Evolutionary conservation across 2,888 invertebrate genomes (phyloP).

Genomic region (Molanna angustata): DNA sequence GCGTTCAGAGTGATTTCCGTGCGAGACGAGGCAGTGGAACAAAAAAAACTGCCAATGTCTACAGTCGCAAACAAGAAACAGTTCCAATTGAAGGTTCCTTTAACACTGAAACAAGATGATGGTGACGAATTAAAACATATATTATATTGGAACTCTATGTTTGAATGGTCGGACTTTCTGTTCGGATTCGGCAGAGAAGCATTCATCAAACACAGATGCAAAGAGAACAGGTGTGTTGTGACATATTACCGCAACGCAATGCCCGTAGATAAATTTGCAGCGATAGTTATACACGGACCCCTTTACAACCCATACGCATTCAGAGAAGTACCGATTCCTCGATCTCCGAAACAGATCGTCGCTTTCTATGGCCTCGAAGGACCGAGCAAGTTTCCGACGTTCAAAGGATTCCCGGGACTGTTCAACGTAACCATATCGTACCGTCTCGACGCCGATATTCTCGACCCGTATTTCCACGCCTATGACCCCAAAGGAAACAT

Average conservation of each 20-base stretch:
- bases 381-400: slow-evolving; percentile 36
- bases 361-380: slow-evolving; percentile 51
- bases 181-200: slow-evolving; percentile 44
- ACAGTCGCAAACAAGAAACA: too few species aligned
- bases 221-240: slow-evolving; percentile 45
- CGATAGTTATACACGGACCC: slow-evolving; percentile 52
- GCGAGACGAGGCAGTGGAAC: too few species aligned
- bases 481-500: slow-evolving; percentile 38
- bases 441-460: slow-evolving; percentile 50
- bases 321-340: slow-evolving; percentile 38
- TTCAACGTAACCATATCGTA: slow-evolving; percentile 60
- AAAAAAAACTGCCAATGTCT: too few species aligned
- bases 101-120: too few species aligned
- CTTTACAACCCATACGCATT: slow-evolving; percentile 39
- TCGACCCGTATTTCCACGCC: slow-evolving; percentile 44
- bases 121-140: slow-evolving; percentile 1
- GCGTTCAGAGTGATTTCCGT: too few species aligned
- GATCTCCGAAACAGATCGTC: slow-evolving; percentile 44
- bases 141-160: slow-evolving; percentile 38
- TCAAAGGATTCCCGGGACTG: slow-evolving; percentile 40
- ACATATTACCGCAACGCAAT: slow-evolving; percentile 41
- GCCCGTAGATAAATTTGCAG: slow-evolving; percentile 47
- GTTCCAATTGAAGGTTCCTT: too few species aligned
- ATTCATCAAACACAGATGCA: slow-evolving; percentile 37
- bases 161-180: slow-evolving; percentile 42